Evolutionary conservation across 2,888 invertebrate species (phyloP).

Genomic region (Leptinotarsa tumamoca): DNA sequence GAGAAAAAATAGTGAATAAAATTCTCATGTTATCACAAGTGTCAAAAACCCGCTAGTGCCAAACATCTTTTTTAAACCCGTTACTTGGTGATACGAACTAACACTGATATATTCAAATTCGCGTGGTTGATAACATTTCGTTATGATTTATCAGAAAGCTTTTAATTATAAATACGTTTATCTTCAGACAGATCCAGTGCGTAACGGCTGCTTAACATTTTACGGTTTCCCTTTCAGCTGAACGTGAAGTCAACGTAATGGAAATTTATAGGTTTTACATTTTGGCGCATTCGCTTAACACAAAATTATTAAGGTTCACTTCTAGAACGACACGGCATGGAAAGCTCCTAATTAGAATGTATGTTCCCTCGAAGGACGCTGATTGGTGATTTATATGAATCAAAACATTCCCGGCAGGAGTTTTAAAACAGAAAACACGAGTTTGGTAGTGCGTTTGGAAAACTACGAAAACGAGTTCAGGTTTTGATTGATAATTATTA

Average conservation of each 20-base stretch:
- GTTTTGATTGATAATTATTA: conserved; percentile 36
- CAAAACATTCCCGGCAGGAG: conserved; percentile 8
- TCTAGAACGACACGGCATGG: conserved; percentile 32
- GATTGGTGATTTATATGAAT: conserved; percentile 39
- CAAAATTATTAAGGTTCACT: conserved; percentile 47
- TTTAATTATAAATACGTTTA: conserved; percentile 15
- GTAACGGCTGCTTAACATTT: conserved; percentile 25
- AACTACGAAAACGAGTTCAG: conserved; percentile 25
- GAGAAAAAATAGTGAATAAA: too few relatives aligned
- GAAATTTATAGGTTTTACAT: conserved; percentile 48
- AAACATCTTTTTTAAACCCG: too few relatives aligned
- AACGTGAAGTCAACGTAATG: conserved; percentile 34
- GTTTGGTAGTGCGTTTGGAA: not conserved
- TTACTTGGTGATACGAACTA: too few relatives aligned
- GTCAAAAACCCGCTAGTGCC: too few relatives aligned
- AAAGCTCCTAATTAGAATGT: conserved; percentile 38
- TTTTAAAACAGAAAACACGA: conserved; percentile 24
- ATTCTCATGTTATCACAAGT: too few relatives aligned
- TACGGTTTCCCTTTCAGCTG: conserved; percentile 11
- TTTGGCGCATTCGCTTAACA: conserved; percentile 42
- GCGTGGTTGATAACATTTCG: too few relatives aligned
- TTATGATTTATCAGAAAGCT: not conserved
- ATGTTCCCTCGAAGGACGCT: conserved; percentile 35
- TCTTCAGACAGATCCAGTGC: conserved; percentile 22
- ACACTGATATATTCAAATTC: too few relatives aligned